Conservation (phyloP, 2,113 vertebrate genomes). For the Vidua macroura region DNA sequence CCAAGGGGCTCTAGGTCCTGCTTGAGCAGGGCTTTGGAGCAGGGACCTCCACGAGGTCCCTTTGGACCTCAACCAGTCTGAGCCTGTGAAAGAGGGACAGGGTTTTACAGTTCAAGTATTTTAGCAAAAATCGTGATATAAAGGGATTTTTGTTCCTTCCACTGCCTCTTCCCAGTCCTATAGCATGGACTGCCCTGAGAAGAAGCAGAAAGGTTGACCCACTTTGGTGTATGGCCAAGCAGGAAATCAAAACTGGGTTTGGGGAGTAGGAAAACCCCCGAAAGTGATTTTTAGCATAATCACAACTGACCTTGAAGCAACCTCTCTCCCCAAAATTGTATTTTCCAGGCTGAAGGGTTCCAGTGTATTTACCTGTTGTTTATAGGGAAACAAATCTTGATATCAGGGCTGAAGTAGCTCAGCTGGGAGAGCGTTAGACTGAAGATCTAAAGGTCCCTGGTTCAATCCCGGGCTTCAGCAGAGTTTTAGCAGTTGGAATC, state of each 20-base stretch:
- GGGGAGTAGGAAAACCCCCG: background rate
- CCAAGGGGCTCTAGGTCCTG: background rate
- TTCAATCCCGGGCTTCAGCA: background rate
- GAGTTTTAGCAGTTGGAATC: background rate
- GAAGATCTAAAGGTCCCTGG: background rate
- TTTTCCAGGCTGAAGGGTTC: background rate
- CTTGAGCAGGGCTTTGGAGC: background rate
- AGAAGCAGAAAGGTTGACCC: background rate
- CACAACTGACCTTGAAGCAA: background rate
- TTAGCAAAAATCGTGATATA: background rate
- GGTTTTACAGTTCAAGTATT: background rate
- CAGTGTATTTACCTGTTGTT: background rate
- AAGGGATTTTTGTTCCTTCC: background rate
- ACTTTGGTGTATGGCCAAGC: rapidly evolving
- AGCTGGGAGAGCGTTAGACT: background rate
- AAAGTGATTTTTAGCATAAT: background rate
- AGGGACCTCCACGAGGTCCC: background rate
- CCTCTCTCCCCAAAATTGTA: background rate
- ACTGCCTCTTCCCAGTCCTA: background rate
- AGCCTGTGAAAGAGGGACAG: background rate
- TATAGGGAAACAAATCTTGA: rapidly evolving
- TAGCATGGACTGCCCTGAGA: background rate
- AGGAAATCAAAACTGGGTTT: background rate
- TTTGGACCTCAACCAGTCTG: background rate
- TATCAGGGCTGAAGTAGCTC: background rate